Base-by-base conservation (phyloP, 1,140 invertebrate genomes). In the Oryzaephilus surinamensis region DNA sequence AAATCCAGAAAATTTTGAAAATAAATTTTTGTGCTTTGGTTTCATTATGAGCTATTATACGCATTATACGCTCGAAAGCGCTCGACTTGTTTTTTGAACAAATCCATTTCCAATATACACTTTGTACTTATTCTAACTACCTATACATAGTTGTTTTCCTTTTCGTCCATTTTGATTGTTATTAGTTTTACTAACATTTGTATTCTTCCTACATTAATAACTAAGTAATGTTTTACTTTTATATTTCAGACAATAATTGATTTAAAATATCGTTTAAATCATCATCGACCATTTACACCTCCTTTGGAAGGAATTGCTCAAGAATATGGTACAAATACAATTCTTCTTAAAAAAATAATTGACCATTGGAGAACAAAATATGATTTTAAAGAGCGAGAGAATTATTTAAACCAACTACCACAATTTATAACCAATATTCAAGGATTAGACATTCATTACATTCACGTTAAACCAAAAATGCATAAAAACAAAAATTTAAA, bases 321-420 rank as follows among this genome's bases (percentile, higher is more conserved):
- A 45, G 60, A 76, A 37, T 89, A 88, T 58, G 87, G 87, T 5
- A 78, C 89, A 43, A 84, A 86, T 58, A 63, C 75, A 0, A 63
- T 74, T 16, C 74, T 77, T 52, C 58, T 90, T 17, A 62, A 72
- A 23, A 68, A 72, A 38, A 61, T 90, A 13, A 49, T 84, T 83
- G 84, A 76, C 17, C 79, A 85, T 60, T 91, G 86, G 86, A 46
- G 48, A 5, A 74, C 75, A 10, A 66, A 76, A 12, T 93, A 87
- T 57, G 64, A 88, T 48, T 92, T 87, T 74, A 67, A 61, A 45
- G 57, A 75, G 45, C 70, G 81, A 41, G 77, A 84, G 51, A 57
- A 62, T 6, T 65, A 61, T 17, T 54, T 92, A 4, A 91, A 89
- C 52, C 57, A 63, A 36, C 79, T 76, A 40, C 70, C 79, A 1